Base-by-base conservation (phyloP, 2,797 vertebrate genomes). In the Hypotaenidia okinawae region DNA sequence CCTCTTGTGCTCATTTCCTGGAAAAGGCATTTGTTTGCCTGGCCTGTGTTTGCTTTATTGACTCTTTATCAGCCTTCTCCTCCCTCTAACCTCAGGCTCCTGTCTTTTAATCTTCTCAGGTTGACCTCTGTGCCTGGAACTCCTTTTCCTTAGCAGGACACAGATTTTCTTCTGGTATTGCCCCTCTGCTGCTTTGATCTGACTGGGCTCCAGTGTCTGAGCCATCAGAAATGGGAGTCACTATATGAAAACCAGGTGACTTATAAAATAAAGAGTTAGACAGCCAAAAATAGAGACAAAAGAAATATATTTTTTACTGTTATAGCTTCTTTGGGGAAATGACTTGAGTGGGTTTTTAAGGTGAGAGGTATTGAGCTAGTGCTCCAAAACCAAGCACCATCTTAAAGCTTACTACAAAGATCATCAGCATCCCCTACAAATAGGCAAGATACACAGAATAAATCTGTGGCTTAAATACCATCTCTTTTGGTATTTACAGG, bases 11-110 rank as follows among this genome's bases (percentile, higher is more conserved):
- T 89, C 15, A 37, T 77, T 94, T 92, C 82, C 75, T 84, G 84
- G 75, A 52, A 74, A 87, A 92, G 33, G 5, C 32, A n/a, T 78
- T 95, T 80, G 35, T 90, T 89, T 90, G 55, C 45, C 37, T 28
- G 54, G 24, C 57, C 51, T 47, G 22, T 61, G 25, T 84, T 77
- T 80, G 57, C 49, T 81, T 13, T 47, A 37, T 17, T 3, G 10
- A 7, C 6, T 52, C 45, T 16, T 70, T 37, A 85, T 67, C 61
- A 83, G 55, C 13, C 37, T 89, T 77, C 55, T 77, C 17, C 59
- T 89, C 52, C 16, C 59, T 68, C 49, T 64, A 59, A 54, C 21
- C 74, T 87, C 78, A 66, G 68, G 30, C 16, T 66, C 30, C 10
- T 41, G 22, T 49, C 49, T 70, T 90, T 74, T 74, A 16, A 51